A percentile compares a stretch with the other conserved stretches of the same genome.
Evolutionary conservation across 2,797 vertebrate species (phyloP).

Genomic region (Eulemur coronatus): DNA sequence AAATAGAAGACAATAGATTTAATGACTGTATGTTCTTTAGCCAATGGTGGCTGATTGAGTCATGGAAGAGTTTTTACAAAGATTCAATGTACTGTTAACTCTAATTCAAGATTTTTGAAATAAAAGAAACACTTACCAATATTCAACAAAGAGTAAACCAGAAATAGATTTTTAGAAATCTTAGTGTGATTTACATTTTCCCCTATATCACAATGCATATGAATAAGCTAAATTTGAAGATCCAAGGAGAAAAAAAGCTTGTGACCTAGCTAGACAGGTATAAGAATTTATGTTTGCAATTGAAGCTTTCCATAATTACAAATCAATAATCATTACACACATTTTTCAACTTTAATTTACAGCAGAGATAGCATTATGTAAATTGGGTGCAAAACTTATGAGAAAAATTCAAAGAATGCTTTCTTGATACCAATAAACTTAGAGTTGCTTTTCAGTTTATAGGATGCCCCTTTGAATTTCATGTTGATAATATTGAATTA

Average conservation of each 20-base stretch:
- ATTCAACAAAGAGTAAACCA: slow-evolving; percentile 5
- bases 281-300: not conserved
- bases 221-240: not conserved
- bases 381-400: not conserved
- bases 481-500: not conserved
- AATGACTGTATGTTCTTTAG: not conserved
- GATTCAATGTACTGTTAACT: not conserved
- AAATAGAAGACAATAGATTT: slow-evolving; percentile 14
- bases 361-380: not conserved
- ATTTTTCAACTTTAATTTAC: not conserved
- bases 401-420: not conserved
- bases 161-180: not conserved
- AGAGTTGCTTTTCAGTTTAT: not conserved
- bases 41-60: not conserved
- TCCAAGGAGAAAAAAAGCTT: not conserved
- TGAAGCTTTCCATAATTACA: not conserved
- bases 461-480: not conserved
- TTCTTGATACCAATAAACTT: not conserved
- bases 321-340: not conserved
- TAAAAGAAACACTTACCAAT: not conserved
- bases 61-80: slow-evolving; percentile 2
- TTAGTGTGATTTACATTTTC: not conserved
- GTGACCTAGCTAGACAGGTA: not conserved
- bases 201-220: not conserved
- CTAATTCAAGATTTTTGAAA: slow-evolving; percentile 25